Evolutionary conservation across 2,888 invertebrate species (phyloP).

Genomic region (Rhaphigaster nebulosa): DNA sequence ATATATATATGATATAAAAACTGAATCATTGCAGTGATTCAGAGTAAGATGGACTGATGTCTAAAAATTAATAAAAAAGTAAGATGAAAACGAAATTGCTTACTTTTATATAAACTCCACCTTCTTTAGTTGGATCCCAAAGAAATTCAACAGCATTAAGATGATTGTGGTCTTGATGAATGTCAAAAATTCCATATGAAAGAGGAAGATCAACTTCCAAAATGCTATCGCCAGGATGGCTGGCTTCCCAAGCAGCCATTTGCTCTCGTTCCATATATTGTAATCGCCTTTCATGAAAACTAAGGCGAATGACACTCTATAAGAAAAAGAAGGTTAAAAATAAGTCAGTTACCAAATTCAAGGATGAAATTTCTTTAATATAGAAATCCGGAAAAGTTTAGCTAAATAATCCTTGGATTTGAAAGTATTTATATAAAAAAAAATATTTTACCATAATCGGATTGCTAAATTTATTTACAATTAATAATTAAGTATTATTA

Average conservation of each 20-base stretch:
- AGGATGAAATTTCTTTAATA: neutral
- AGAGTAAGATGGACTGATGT: neutral
- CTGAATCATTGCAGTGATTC: neutral
- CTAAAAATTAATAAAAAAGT: neutral
- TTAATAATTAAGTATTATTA: too few relatives aligned
- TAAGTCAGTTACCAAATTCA: neutral
- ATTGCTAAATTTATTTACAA: too few relatives aligned
- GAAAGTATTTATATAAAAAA: too few relatives aligned
- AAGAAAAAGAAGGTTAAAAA: neutral
- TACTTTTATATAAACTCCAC: conserved; percentile 94
- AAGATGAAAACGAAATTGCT: neutral
- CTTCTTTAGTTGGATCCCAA: conserved; percentile 97
- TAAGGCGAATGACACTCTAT: conserved; percentile 90
- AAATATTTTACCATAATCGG: too few relatives aligned
- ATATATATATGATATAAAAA: neutral
- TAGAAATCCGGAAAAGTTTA: too few relatives aligned
- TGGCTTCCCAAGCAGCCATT: conserved; percentile 90
- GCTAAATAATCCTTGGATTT: too few relatives aligned
- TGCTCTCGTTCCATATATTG: conserved; percentile 97
- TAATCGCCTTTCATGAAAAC: conserved; percentile 95
- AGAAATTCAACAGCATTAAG: conserved; percentile 89
- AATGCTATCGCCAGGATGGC: conserved; percentile 91
- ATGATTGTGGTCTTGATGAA: conserved; percentile 78
- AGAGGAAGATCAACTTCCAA: conserved; percentile 94
- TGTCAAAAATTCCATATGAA: conserved; percentile 91